Evolutionary conservation across 2,113 vertebrate genomes (phyloP), one percentile per base, ranked within the genome.

Genomic region (Pitta sordida): DNA sequence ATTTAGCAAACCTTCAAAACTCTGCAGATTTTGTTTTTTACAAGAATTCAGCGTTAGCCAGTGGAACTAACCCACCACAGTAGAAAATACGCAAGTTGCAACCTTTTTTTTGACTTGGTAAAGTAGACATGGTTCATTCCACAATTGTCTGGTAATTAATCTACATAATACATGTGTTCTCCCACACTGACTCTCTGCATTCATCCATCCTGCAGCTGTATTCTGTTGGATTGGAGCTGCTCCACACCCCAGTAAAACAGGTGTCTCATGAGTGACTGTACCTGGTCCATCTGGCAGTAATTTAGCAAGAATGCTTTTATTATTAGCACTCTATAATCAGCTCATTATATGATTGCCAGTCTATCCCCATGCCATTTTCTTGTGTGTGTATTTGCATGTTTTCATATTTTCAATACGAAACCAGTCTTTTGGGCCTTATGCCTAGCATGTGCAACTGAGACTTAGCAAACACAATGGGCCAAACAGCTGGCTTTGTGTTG

Each of bases 401-500:
- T 94, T 76, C 36, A 14, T 82, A 65, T 85, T 94, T 86, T 73
- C 70, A 81, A 17, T 70, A 83, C 16, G 34, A 90, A 93, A 64
- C 44, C 29, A 89, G 30, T 85, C 68, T 91, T 96, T 89, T 78
- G 78, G 63, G 65, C 80, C 24, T 90, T 86, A 78, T 37, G 60
- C 85, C 39, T 88, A 16, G 5, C 29, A 56, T 3, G 5, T 20
- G 9, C 78, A 94, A 88, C 26, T 20, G 58, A 89, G 83, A 30
- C 32, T 84, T 70, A 30, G 39, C 53, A 43, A 12, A 52, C 53
- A 92, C 87, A 97, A 94, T 91, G 60, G 88, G 60, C 68, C 83
- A 94, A 96, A 70, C 90, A 96, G 90, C 93, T 97, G 95, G 71
- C 75, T 95, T 95, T 96, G 92, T 96, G 88, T 86, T 94, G 93